These are phyloP conservation scores for Magallana ariakensis DNA, from an alignment of 1,140 invertebrate species.

Conservation along the genomic window DNA sequence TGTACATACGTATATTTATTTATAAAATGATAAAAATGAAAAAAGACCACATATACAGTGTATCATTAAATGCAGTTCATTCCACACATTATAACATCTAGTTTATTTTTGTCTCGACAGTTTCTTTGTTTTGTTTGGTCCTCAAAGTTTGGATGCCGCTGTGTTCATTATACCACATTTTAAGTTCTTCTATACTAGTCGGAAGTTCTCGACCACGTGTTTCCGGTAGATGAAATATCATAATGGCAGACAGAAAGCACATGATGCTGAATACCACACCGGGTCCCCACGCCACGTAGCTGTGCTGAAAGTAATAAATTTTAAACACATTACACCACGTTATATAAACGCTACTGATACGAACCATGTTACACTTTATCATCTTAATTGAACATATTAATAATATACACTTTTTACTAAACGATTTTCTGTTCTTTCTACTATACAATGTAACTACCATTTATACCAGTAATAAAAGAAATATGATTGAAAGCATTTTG, in stretches of 20 bases:
- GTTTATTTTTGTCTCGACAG: too few relatives aligned
- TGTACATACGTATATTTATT: too few relatives aligned
- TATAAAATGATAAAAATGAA: too few relatives aligned
- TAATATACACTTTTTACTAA: not conserved
- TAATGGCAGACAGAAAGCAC: slow-evolving; percentile 50
- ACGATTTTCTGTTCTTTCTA: too few relatives aligned
- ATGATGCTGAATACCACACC: slow-evolving; percentile 58
- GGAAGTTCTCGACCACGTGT: slow-evolving; percentile 66
- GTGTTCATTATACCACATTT: slow-evolving; percentile 53
- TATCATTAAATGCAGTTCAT: too few relatives aligned
- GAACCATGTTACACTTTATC: not conserved
- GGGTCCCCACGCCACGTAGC: slow-evolving; percentile 59
- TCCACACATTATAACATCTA: too few relatives aligned
- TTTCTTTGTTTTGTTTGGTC: too few relatives aligned
- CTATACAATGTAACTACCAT: too few relatives aligned
- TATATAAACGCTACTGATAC: not conserved
- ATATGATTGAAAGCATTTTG: too few relatives aligned
- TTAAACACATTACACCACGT: not conserved
- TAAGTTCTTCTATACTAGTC: slow-evolving; percentile 63
- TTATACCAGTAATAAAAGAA: too few relatives aligned
- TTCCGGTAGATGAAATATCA: slow-evolving; percentile 64
- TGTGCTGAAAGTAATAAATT: slow-evolving; percentile 33
- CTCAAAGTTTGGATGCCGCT: not conserved
- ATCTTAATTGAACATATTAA: not conserved
- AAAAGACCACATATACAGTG: too few relatives aligned